Conservation (phyloP, 2,888 invertebrate species). For the Platynereis dumerilii region DNA sequence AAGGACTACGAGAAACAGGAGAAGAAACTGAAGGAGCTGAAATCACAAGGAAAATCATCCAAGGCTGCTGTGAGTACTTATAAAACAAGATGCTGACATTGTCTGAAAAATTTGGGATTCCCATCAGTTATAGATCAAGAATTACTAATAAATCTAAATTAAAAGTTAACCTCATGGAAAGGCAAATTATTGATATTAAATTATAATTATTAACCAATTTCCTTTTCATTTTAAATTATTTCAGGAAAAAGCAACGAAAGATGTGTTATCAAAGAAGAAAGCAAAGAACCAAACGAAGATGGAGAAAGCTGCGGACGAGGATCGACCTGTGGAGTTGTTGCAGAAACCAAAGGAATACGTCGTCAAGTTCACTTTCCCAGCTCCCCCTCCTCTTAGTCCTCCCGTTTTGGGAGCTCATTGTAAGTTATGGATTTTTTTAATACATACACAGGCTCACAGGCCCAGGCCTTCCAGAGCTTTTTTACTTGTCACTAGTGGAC, state of each 20-base stretch:
- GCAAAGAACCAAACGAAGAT: conserved; percentile 83
- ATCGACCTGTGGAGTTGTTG: conserved; percentile 83
- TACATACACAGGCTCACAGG: too few species aligned
- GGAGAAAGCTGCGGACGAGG: conserved; percentile 78
- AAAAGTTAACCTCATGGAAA: too few species aligned
- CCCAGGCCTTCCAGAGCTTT: too few species aligned
- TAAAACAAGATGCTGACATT: too few species aligned
- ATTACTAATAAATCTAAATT: too few species aligned
- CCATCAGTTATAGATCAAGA: too few species aligned
- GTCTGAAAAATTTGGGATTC: too few species aligned
- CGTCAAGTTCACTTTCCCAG: conserved; percentile 97
- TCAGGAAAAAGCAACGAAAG: conserved; percentile 89
- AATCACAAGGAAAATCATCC: conserved; percentile 92
- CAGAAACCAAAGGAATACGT: conserved; percentile 92
- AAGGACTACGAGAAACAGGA: conserved; percentile 99
- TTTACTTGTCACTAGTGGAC: too few species aligned
- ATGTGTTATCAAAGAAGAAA: conserved; percentile 86
- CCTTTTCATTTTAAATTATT: background rate
- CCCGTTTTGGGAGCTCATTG: conserved; percentile 94
- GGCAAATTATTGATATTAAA: too few species aligned
- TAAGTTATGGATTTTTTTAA: too few species aligned
- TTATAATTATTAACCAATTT: too few species aligned
- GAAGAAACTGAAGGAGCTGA: conserved; percentile 91
- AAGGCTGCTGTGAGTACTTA: conserved; percentile 76
- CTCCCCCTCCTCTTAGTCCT: conserved; percentile 94